Percentiles rank a stretch among this genome's conserved stretches.
Conservation (phyloP, 2,888 invertebrate species). For the Andrena trimmerana region DNA sequence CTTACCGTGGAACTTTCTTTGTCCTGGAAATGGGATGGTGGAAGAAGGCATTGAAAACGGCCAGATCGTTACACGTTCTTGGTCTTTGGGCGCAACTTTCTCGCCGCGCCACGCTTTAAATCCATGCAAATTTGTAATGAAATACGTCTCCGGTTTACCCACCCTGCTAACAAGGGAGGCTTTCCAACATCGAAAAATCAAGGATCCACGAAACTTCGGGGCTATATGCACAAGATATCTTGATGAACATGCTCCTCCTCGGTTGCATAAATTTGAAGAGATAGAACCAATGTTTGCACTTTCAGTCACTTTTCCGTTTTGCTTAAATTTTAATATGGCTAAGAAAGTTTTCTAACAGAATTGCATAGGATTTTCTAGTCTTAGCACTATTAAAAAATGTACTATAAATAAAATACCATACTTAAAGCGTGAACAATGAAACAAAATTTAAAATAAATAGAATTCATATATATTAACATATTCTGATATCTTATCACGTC, state of each 20-base stretch:
- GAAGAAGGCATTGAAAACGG: conserved; percentile 36
- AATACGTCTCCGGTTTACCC: conserved; percentile 3
- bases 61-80: conserved; percentile 27
- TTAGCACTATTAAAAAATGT: background rate
- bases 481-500: no score
- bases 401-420: background rate
- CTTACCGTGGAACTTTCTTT: conserved; percentile 60
- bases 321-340: no score
- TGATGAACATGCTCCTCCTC: background rate
- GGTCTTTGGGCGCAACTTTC: conserved; percentile 17
- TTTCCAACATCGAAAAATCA: background rate
- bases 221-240: background rate
- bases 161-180: background rate
- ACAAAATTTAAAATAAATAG: no score
- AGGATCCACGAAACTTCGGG: background rate
- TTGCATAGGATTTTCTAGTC: no score
- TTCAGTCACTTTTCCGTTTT: background rate
- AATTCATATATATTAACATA: no score
- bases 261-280: background rate
- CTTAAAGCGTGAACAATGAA: no score
- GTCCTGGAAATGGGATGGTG: conserved; percentile 60
- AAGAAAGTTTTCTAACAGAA: no score
- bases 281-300: background rate
- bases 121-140: conserved; percentile 1
- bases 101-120: background rate